Percentiles rank a stretch among this genome's conserved stretches.
Conservation (phyloP, 2,113 vertebrate genomes). For the Cheilinus undulatus region DNA sequence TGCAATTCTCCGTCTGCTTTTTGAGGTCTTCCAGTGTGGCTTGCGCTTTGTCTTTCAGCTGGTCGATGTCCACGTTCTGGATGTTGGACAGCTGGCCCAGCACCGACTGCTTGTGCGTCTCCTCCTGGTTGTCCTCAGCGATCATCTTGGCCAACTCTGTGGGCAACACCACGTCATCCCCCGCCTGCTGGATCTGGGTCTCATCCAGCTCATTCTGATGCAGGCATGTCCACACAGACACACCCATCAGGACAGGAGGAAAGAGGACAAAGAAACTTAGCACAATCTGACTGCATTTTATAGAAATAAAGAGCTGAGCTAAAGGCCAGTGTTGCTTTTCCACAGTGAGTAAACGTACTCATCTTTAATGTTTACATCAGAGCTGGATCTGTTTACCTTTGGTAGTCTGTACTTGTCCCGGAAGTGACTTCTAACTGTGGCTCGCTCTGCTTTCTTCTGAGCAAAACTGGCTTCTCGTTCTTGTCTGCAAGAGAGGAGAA, state of each 20-base stretch:
- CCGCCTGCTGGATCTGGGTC: slow-evolving; percentile 95
- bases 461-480: slow-evolving; percentile 93
- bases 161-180: slow-evolving; percentile 91
- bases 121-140: slow-evolving; percentile 94
- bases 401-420: slow-evolving; percentile 95
- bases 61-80: slow-evolving; percentile 94
- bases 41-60: slow-evolving; percentile 96
- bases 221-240: slow-evolving; percentile 1
- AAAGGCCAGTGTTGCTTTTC: neutral
- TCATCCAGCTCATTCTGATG: slow-evolving; percentile 91
- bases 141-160: slow-evolving; percentile 98
- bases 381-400: slow-evolving; percentile 85
- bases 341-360: neutral
- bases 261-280: neutral
- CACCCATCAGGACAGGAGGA: neutral
- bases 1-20: slow-evolving; percentile 94
- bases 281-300: neutral
- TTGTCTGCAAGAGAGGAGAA: slow-evolving; percentile 81
- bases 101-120: slow-evolving; percentile 90
- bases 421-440: slow-evolving; percentile 93
- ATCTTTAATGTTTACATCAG: neutral
- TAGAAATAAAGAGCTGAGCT: no score
- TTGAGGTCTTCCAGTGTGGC: slow-evolving; percentile 95
- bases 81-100: slow-evolving; percentile 94
- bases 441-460: slow-evolving; percentile 96